These are phyloP conservation scores for Typhlichthys eigenmanni DNA, from an alignment of 2,797 vertebrate genomes.

Conservation along the genomic window DNA sequence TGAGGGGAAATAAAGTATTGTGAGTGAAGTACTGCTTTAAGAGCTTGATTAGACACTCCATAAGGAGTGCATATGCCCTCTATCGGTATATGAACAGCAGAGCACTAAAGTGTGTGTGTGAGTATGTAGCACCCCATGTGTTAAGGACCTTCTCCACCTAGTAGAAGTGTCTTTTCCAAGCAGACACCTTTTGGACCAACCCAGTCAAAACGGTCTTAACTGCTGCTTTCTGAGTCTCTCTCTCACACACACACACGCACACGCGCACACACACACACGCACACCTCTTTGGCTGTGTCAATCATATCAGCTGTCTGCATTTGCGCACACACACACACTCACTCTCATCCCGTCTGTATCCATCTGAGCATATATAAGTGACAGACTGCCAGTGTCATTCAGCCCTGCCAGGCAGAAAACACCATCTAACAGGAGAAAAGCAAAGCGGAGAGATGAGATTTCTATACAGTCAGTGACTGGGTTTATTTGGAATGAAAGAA, in stretches of 20 bases:
- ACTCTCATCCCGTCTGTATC: slow-evolving; percentile 21
- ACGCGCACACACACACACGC: slow-evolving; percentile 18
- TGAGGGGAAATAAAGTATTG: background rate
- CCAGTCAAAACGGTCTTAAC: slow-evolving; percentile 14
- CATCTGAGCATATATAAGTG: slow-evolving; percentile 49
- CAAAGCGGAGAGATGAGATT: slow-evolving; percentile 30
- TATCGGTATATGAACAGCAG: background rate
- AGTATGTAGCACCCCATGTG: background rate
- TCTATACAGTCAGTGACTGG: slow-evolving; percentile 28
- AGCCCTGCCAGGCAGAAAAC: slow-evolving; percentile 49
- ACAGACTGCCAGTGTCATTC: slow-evolving; percentile 56
- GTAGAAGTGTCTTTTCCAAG: slow-evolving; percentile 1
- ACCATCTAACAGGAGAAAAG: slow-evolving; percentile 50
- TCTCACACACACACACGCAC: slow-evolving; percentile 2
- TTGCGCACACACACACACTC: slow-evolving; percentile 24
- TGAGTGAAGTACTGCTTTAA: background rate
- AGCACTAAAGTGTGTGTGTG: background rate
- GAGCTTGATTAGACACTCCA: background rate
- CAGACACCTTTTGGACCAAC: slow-evolving; percentile 12
- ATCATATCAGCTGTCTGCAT: slow-evolving; percentile 53
- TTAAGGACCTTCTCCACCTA: slow-evolving; percentile 1
- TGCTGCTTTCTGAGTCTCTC: slow-evolving; percentile 31
- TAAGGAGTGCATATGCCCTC: background rate
- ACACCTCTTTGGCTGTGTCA: slow-evolving; percentile 39
- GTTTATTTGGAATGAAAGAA: slow-evolving; percentile 45